Conservation (phyloP, 53 echinoderm and acorn worm genomes). For the Pentamera pediparva region DNA sequence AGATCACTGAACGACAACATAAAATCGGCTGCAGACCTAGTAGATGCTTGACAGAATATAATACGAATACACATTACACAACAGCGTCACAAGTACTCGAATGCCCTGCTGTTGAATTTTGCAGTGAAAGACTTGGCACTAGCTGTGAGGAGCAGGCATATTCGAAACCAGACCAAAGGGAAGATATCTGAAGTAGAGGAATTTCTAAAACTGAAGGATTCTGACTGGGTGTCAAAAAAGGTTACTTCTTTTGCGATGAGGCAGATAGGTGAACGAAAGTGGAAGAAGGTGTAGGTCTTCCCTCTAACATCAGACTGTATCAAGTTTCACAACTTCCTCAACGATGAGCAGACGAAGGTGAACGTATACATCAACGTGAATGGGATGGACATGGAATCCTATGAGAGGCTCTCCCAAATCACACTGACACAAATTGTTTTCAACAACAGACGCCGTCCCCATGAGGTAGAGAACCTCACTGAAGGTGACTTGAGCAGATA, state of each 20-base stretch:
- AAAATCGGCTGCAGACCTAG: slow-evolving; percentile 34
- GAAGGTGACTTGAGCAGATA: background rate
- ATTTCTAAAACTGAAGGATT: slow-evolving; percentile 35
- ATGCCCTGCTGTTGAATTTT: slow-evolving; percentile 24
- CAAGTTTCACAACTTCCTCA: slow-evolving; percentile 30
- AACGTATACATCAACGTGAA: slow-evolving; percentile 29
- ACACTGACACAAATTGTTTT: slow-evolving; percentile 3
- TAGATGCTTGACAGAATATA: slow-evolving; percentile 27
- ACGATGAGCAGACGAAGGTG: slow-evolving; percentile 10
- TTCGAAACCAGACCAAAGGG: background rate
- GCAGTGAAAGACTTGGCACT: slow-evolving; percentile 38
- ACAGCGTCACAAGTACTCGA: slow-evolving; percentile 10
- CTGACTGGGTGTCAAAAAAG: slow-evolving; percentile 38
- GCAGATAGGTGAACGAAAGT: slow-evolving; percentile 32
- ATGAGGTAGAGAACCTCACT: background rate
- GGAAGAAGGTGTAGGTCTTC: slow-evolving; percentile 38
- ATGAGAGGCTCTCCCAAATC: background rate
- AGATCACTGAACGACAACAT: slow-evolving; percentile 18
- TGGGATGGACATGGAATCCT: background rate
- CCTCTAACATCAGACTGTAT: slow-evolving; percentile 58
- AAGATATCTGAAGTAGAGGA: slow-evolving; percentile 22
- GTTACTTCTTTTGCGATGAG: slow-evolving; percentile 40
- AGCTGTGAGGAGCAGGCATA: slow-evolving; percentile 21
- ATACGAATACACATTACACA: slow-evolving; percentile 6
- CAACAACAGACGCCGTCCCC: slow-evolving; percentile 6